Evolutionary conservation across 2,797 vertebrate species (phyloP), one percentile per base, ranked within the genome.

Genomic region (Notolepis coatsorum): DNA sequence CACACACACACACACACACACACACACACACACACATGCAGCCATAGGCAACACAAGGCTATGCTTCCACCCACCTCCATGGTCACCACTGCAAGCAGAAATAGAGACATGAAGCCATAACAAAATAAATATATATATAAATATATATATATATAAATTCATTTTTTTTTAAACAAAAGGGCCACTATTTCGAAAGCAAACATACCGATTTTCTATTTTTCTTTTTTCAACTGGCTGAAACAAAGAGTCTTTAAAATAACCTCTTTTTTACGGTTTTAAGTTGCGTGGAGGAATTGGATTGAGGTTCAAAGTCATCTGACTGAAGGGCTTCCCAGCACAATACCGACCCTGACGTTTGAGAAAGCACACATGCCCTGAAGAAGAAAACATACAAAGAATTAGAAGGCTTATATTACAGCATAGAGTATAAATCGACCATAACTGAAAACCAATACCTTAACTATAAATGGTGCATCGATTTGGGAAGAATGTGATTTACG

Each of bases 161-260:
- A n/a, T n/a, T n/a, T 37, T 70, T 86, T 63, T 79, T 77, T 52
- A 83, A 85, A 89, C 88, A 86, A 89, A 81, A 72, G 61, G 52
- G 70, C 77, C 71, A 79, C 65, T 88, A 87, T 89, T 89, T 87
- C 78, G 64, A 88, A 66, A 68, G 64, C 75, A 86, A 87, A 88
- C 77, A 86, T 49, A 63, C 66, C 65, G 62, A 62, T 78, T 84
- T 88, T 37, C 35, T 37, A 12, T 23, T 3, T 53, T 7, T 9
- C 24, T 38, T 38, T 38, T 15, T 64, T 79, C 78, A 79, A 77
- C 39, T 78, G 78, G 80, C 75, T 59, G 73, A 88, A 85, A 84
- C 80, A 84, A 85, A 88, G 79, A 68, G 65, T 83, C 73, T 77
- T 84, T 68, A 79, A 83, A 79, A 65, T 33, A 24, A 56, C 73